Evolutionary conservation across 2,113 vertebrate genomes (phyloP).

Genomic region (Perognathus longimembris): DNA sequence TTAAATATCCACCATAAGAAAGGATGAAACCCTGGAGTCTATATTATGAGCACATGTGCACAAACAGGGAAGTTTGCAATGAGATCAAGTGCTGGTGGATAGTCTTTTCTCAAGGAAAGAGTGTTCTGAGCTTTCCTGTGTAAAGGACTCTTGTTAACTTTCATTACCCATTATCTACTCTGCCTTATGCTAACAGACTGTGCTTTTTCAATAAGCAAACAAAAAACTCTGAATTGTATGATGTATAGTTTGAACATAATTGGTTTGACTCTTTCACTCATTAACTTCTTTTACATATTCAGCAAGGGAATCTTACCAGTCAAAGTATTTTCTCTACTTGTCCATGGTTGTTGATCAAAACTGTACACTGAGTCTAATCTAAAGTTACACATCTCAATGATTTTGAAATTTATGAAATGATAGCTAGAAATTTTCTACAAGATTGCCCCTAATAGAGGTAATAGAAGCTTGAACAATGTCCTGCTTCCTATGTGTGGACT

Average conservation of each 20-base stretch:
- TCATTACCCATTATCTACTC: neutral
- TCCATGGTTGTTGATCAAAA: neutral
- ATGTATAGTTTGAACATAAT: neutral
- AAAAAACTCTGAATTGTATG: neutral
- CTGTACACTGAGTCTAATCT: neutral
- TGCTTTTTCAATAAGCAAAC: neutral
- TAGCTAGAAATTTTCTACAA: neutral
- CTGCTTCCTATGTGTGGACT: fast-evolving
- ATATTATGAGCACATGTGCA: neutral
- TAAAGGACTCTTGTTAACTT: neutral
- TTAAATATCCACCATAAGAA: too few relatives aligned
- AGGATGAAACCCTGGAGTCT: neutral
- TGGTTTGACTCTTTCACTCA: too few relatives aligned
- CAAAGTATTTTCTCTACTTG: neutral
- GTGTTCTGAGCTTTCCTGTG: neutral
- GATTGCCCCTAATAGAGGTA: neutral
- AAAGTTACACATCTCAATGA: neutral
- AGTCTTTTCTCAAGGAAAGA: neutral
- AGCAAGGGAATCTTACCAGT: neutral
- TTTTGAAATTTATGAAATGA: neutral
- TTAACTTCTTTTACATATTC: neutral
- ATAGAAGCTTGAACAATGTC: neutral
- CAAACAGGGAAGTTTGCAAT: neutral
- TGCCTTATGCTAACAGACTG: too few relatives aligned
- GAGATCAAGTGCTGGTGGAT: neutral